These are phyloP conservation scores for Clarias gariepinus DNA, from an alignment of 2,113 vertebrate genomes.

Conservation along the genomic window DNA sequence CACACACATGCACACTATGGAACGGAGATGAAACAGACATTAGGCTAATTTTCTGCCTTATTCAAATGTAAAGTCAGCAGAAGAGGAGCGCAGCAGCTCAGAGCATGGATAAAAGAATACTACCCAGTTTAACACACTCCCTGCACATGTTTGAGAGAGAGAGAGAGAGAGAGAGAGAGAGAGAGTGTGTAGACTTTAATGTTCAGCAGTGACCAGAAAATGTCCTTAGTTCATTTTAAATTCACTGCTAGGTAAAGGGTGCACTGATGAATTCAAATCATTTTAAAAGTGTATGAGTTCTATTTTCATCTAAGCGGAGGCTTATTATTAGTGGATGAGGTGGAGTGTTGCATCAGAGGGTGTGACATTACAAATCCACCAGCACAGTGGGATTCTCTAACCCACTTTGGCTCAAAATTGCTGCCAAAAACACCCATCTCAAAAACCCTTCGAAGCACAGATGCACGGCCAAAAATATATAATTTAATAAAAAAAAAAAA, in stretches of 20 bases:
- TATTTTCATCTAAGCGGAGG: background rate
- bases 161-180: slow-evolving; percentile 37
- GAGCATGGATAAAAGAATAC: slow-evolving; percentile 14
- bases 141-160: slow-evolving; percentile 17
- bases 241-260: background rate
- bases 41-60: slow-evolving; percentile 55
- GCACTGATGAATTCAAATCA: background rate
- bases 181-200: background rate
- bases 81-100: slow-evolving; percentile 41
- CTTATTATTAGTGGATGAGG: background rate
- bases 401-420: slow-evolving; percentile 5
- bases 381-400: background rate
- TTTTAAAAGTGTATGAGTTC: background rate
- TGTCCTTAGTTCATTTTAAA: background rate
- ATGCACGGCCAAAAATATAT: background rate
- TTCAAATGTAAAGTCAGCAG: slow-evolving; percentile 61
- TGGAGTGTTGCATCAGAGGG: slow-evolving; percentile 24
- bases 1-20: slow-evolving; percentile 14
- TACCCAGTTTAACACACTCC: slow-evolving; percentile 28
- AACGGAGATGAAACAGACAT: slow-evolving; percentile 54
- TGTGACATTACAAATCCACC: slow-evolving; percentile 20
- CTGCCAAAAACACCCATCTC: background rate
- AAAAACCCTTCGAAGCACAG: background rate
- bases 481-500: background rate
- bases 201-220: background rate